phyloP scores from a whole-genome alignment of 2,888 invertebrate species.

The Chelonus formosanus region DNA sequence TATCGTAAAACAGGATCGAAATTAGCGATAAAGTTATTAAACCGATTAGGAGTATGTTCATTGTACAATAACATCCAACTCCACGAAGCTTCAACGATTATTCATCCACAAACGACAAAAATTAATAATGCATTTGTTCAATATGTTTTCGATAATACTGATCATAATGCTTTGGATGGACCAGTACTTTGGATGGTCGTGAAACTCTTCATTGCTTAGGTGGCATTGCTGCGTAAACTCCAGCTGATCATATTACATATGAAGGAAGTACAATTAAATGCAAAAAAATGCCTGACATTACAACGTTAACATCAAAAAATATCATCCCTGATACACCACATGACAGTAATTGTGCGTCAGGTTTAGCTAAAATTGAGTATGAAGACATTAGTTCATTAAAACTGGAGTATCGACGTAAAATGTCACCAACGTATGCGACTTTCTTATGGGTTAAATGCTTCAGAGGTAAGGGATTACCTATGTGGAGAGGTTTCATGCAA shows the following conservation, averaged over 20 bases:
- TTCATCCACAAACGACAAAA: too few relatives aligned
- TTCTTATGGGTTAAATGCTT: constrained; percentile 27
- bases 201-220: constrained; percentile 32
- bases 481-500: constrained; percentile 19
- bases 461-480: background rate
- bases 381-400: constrained; percentile 17
- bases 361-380: background rate
- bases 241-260: constrained; percentile 24
- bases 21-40: too few relatives aligned
- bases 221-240: constrained; percentile 23
- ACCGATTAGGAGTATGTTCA: too few relatives aligned
- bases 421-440: constrained; percentile 11
- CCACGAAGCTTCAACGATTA: too few relatives aligned
- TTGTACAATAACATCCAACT: too few relatives aligned
- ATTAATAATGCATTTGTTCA: constrained; percentile 17
- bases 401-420: background rate
- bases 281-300: constrained; percentile 15
- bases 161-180: too few relatives aligned
- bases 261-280: constrained; percentile 12
- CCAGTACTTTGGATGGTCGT: constrained; percentile 19
- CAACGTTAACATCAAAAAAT: background rate
- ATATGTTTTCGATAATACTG: constrained; percentile 29
- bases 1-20: too few relatives aligned
- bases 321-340: background rate
- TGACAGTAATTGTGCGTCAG: constrained; percentile 16